phyloP scores from a whole-genome alignment of 2,888 invertebrate species.

The Caenorhabditis angaria region DNA sequence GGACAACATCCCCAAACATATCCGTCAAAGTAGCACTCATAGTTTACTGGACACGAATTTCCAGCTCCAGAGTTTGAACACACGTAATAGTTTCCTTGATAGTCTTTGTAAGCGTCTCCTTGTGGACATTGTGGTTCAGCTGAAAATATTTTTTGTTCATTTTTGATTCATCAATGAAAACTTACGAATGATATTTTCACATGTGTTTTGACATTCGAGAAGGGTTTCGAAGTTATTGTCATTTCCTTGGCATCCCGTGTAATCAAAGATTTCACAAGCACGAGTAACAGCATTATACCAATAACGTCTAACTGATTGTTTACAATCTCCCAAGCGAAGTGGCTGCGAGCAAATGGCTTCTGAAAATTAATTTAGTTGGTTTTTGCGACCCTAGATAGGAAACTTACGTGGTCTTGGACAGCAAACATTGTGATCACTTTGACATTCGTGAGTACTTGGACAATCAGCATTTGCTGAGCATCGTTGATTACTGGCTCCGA shows the following conservation, averaged over 20 bases:
- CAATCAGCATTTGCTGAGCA: constrained; percentile 69
- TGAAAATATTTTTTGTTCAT: constrained; percentile 33
- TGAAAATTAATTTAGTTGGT: constrained; percentile 37
- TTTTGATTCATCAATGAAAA: background rate
- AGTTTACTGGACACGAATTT: constrained; percentile 65
- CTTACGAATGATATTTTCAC: constrained; percentile 70
- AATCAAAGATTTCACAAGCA: constrained; percentile 70
- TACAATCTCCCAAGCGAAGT: constrained; percentile 71
- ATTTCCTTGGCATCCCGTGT: constrained; percentile 67
- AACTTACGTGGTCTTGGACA: constrained; percentile 69
- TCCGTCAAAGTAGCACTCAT: constrained; percentile 68
- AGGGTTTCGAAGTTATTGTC: constrained; percentile 71
- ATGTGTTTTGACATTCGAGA: constrained; percentile 70
- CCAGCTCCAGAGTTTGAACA: constrained; percentile 68
- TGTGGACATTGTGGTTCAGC: constrained; percentile 72
- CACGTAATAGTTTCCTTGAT: constrained; percentile 69
- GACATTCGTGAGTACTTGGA: constrained; percentile 70
- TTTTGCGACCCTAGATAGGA: background rate
- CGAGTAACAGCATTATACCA: constrained; percentile 71
- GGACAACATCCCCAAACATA: constrained; percentile 72
- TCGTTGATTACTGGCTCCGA: constrained; percentile 66
- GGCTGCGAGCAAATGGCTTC: constrained; percentile 72
- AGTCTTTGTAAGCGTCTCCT: constrained; percentile 72
- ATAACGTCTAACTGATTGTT: constrained; percentile 66
- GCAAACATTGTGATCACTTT: constrained; percentile 71